Base-by-base conservation (phyloP, 2,888 invertebrate species). In the Idaea straminata region DNA sequence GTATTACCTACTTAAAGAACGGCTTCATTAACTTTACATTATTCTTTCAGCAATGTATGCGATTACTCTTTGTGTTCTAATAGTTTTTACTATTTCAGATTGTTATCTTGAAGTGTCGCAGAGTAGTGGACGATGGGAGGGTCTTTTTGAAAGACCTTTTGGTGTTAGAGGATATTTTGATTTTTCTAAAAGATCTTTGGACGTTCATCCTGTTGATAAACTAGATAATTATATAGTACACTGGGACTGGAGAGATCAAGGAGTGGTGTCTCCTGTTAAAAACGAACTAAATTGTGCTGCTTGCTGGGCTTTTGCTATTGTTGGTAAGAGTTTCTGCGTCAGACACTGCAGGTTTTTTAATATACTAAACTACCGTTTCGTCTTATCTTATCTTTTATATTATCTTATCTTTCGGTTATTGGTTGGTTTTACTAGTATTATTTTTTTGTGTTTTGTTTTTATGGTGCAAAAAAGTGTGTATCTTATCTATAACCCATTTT, bases 221-320 rank as follows among this genome's bases (percentile, higher is more conserved):
- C 13, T 10, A 47, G 13, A 47, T 0, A 10, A 7, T 7, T 13
- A 7, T 4, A 47, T 47, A 13, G 10, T 7, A 13, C 13, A 47
- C 10, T 47, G 47, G 47, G 47, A 47, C 13, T 47, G 47, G 47
- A 62, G 64, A 59, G 38, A 63, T 3, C 59, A 60, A 15, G 13
- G 35, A 15, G 47, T 66, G 64, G 82, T 88, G 0, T 74, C 84
- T 0, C 83, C 85, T 0, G 83, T 88, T 0, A 87, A 86, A 66
- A 65, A 84, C 62, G 86, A 88, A 63, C 3, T n/a, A 1, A 0
- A 0, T 0, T 88, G 88, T 65, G 67, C 60, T 0, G 86, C 85
- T 1, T 85, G 86, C 59, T 88, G 86, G 86, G 87, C 86, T 0
- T 88, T 88, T 64, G 81, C 82, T 65, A 66, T 76, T 61, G 66